Evolutionary conservation across 2,888 invertebrate genomes (phyloP).

Genomic region (Cybosia mesomella): DNA sequence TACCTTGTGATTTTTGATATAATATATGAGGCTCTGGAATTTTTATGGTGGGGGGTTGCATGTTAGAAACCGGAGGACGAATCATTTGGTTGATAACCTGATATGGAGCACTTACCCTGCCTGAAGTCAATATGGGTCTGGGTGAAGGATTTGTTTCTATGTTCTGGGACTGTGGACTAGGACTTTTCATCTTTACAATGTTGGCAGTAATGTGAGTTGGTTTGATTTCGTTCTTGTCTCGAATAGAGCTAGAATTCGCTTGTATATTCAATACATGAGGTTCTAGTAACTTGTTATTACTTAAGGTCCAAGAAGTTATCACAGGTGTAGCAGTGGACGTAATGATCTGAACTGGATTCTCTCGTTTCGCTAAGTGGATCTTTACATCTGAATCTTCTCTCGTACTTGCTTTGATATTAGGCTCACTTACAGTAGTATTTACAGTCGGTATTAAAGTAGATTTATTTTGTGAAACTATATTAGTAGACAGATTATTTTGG

Average conservation of each 20-base stretch:
- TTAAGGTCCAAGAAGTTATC: conserved; percentile 86
- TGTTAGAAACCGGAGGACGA: conserved; percentile 74
- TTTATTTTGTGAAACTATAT: conserved; percentile 78
- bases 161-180: conserved; percentile 67
- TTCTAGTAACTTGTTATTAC: conserved; percentile 80
- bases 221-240: conserved; percentile 73
- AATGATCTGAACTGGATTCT: conserved; percentile 64
- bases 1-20: conserved; percentile 81
- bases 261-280: conserved; percentile 75
- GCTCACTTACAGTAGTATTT: conserved; percentile 70
- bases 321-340: conserved; percentile 83
- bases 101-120: conserved; percentile 74
- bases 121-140: conserved; percentile 71
- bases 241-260: conserved; percentile 57
- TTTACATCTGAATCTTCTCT: conserved; percentile 65
- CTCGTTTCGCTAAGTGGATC: conserved; percentile 71
- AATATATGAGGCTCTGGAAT: conserved; percentile 87
- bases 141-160: conserved; percentile 63
- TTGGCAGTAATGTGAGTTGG: conserved; percentile 75
- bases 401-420: conserved; percentile 57
- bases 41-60: conserved; percentile 89
- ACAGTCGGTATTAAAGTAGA: conserved; percentile 49
- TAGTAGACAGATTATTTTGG: conserved; percentile 59
- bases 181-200: conserved; percentile 78
- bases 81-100: conserved; percentile 81